Evolutionary conservation across 2,888 invertebrate species (phyloP), one percentile per base, ranked within the genome.

Genomic region (Leptopilina myrica): DNA sequence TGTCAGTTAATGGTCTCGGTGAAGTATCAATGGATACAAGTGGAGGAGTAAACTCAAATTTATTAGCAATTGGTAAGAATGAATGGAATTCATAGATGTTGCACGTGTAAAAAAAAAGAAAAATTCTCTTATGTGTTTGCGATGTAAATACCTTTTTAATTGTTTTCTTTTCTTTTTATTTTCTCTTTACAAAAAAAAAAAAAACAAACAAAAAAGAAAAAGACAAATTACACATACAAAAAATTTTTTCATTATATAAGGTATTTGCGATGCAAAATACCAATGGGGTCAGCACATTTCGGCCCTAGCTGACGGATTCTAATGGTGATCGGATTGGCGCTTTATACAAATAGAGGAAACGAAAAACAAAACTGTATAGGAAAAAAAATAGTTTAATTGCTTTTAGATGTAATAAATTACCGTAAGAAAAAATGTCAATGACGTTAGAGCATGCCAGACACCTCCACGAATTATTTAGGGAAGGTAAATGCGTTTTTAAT

Each of bases 1-100:
- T 96, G 92, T 94, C 95, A 33, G 95, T 95, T 33, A 96, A 96
- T 88, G 96, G 96, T 77, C 92, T 95, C 64, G 95, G 95, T 26
- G 95, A 95, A 90, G 95, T 95, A 81, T 94, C 95, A 33, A 94
- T 95, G 94, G 95, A 95, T 88, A 94, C 94, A 78, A 93, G 93
- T 79, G 94, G 94, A 86, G 92, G 93, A 67, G 93, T 94, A 62
- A 93, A 93, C 89, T 93, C 92, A 89, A 91, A 89, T 87, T 88
- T 91, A 83, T 88, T 91, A 82, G 87, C 91, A 81, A 90, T 91
- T 87, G 91, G 91, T 91, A 88, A 90, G 89, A 56, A 73, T 73
- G 56, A 53, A 33, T 73, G 73, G 73, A 53, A 73, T 73, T 73
- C 33, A 49, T 49, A 49, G 73, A 53, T 73, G 73, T 53, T 73